Evolutionary conservation across 2,797 vertebrate genomes (phyloP).

Genomic region (Cottoperca gobio): DNA sequence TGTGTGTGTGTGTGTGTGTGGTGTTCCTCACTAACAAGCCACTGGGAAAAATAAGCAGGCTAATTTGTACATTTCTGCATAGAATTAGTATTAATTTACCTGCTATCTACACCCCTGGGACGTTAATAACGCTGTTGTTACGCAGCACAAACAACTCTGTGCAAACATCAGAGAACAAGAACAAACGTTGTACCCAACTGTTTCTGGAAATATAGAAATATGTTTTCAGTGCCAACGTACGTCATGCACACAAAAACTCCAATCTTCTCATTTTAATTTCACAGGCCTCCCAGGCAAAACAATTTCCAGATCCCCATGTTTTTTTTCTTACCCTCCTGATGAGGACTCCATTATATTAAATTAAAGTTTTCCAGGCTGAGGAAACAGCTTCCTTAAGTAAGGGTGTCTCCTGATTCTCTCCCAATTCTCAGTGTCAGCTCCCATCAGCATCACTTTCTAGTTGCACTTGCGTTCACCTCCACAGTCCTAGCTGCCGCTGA

Average conservation of each 20-base stretch:
- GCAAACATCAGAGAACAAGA: slow-evolving; percentile 77
- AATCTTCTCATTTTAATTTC: slow-evolving; percentile 34
- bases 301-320: slow-evolving; percentile 21
- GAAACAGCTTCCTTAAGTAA: slow-evolving; percentile 78
- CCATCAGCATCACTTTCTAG: slow-evolving; percentile 74
- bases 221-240: slow-evolving; percentile 17
- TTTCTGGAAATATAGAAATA: slow-evolving; percentile 44
- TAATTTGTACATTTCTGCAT: slow-evolving; percentile 79
- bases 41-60: slow-evolving; percentile 59
- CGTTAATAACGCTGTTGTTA: slow-evolving; percentile 79
- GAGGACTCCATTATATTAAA: slow-evolving; percentile 74
- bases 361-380: slow-evolving; percentile 74
- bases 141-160: slow-evolving; percentile 64
- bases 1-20: slow-evolving; percentile 11
- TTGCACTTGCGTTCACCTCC: slow-evolving; percentile 70
- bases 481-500: slow-evolving; percentile 61
- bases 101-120: slow-evolving; percentile 76
- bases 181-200: slow-evolving; percentile 47
- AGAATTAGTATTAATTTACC: slow-evolving; percentile 82
- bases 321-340: slow-evolving; percentile 40
- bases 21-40: slow-evolving; percentile 69
- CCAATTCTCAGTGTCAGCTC: slow-evolving; percentile 76
- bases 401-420: slow-evolving; percentile 73
- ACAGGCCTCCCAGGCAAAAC: slow-evolving; percentile 10
- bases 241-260: slow-evolving; percentile 9